Base-by-base conservation (phyloP, 2,797 vertebrate species). In the Melanogrammus aeglefinus region DNA sequence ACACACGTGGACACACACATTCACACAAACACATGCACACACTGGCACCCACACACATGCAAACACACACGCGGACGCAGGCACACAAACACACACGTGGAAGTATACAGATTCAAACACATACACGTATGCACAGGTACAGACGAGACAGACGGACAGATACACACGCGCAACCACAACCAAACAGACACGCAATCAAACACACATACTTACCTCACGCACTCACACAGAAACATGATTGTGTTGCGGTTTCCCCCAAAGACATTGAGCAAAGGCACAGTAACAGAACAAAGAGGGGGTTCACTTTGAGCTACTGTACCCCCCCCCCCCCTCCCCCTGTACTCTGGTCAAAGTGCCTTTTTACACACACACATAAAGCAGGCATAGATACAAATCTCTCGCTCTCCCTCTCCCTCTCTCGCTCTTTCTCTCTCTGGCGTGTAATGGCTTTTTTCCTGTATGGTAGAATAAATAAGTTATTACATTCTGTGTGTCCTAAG, bases 381-480 rank as follows among this genome's bases (percentile, higher is more conserved):
- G 21, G 33, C 41, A 73, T 35, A 73, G 31, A 73, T 21, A 21
- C 36, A 21, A 24, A 39, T 14, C 10, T 14, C 13, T 44, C 41
- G 9, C 41, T 44, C 41, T 44, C 41, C 1, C 41, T 44, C 41
- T 44, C 41, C 29, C 77, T 35, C 41, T 33, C 77, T 35, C 41
- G 21, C 47, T 71, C 73, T 74, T 51, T 81, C 78, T 78, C 66
- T 51, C 39, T 72, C 47, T 75, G 72, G 78, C 77, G 79, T 79
- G 81, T 86, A 87, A 88, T 85, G 77, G 80, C 80, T 76, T 86
- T 87, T 87, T 86, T 90, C 81, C 81, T 83, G 86, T 79, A 16
- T 75, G 85, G 79, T 79, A 85, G 86, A 85, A 91, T 89, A 90
- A 88, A 92, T 88, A 91, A 89, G 77, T 89, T 89, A 87, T 90